phyloP scores from a whole-genome alignment of 53 echinoderm and acorn worm genomes.

The Echinarachnius parma region DNA sequence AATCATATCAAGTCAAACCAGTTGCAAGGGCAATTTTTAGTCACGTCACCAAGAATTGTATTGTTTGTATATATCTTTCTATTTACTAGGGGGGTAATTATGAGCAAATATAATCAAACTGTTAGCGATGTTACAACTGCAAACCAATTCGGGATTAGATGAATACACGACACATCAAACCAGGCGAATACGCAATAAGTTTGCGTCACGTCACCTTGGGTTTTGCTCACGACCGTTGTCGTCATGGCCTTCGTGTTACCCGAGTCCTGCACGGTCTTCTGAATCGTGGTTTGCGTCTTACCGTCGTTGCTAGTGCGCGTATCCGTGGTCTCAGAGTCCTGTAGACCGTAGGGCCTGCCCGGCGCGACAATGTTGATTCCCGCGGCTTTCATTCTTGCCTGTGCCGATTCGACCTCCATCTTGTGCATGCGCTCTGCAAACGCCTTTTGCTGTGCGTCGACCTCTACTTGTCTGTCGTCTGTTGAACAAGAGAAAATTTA shows the following conservation, averaged over 20 bases:
- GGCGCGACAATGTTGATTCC: conserved; percentile 21
- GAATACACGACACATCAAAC: not conserved
- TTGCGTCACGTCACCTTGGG: conserved; percentile 18
- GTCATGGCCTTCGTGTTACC: conserved; percentile 26
- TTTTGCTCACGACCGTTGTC: conserved; percentile 36
- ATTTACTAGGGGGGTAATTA: no score
- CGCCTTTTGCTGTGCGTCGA: conserved; percentile 33
- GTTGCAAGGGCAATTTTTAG: no score
- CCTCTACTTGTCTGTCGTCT: conserved; percentile 53
- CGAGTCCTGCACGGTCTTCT: conserved; percentile 48
- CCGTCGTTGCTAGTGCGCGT: conserved; percentile 57
- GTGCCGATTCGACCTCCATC: conserved; percentile 32
- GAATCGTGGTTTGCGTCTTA: conserved; percentile 63
- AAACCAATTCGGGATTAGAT: not conserved
- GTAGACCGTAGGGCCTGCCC: not conserved
- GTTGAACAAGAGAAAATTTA: no score
- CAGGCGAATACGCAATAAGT: not conserved
- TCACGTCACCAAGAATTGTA: no score
- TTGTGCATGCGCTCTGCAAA: conserved; percentile 42
- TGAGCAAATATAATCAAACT: no score
- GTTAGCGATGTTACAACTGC: not conserved
- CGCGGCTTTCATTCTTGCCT: conserved; percentile 28
- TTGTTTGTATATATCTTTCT: no score
- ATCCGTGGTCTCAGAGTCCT: conserved; percentile 32
- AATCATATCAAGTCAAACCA: no score